Conservation (phyloP, 1,140 invertebrate genomes). For the Heliothis subflexa region DNA sequence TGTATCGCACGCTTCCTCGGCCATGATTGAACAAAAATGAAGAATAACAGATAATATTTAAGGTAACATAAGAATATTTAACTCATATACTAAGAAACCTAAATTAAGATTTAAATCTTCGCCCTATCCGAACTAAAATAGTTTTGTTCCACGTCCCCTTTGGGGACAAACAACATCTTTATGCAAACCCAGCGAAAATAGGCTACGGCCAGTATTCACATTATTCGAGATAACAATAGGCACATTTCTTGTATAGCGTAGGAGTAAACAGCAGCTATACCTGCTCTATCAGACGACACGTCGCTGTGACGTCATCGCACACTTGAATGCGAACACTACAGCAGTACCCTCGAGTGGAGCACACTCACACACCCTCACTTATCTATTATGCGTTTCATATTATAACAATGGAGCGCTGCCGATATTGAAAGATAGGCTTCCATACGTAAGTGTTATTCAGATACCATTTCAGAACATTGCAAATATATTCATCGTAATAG, state of each 20-base stretch:
- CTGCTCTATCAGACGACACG: slow-evolving; percentile 17
- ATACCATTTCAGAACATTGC: background rate
- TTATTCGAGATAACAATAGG: background rate
- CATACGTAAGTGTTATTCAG: background rate
- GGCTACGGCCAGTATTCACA: background rate
- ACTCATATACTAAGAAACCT: no score
- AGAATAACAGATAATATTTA: no score
- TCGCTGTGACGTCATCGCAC: slow-evolving; percentile 22
- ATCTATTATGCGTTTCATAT: slow-evolving; percentile 29
- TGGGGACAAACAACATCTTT: no score
- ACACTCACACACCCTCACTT: slow-evolving; percentile 12
- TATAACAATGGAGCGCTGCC: slow-evolving; percentile 19
- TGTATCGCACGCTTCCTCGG: slow-evolving; percentile 20
- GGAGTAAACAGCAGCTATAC: slow-evolving; percentile 17
- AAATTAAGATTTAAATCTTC: no score
- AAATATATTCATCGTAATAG: background rate
- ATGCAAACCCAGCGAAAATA: no score
- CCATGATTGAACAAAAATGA: slow-evolving; percentile 9
- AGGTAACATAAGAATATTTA: no score
- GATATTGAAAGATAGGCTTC: slow-evolving; percentile 18
- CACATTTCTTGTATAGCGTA: slow-evolving; percentile 5
- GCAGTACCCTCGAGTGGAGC: background rate
- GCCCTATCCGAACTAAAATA: no score
- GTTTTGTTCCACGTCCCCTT: no score
- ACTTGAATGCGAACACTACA: slow-evolving; percentile 3